phyloP scores from a whole-genome alignment of 2,113 vertebrate genomes.

The Todiramphus saurophagus region DNA sequence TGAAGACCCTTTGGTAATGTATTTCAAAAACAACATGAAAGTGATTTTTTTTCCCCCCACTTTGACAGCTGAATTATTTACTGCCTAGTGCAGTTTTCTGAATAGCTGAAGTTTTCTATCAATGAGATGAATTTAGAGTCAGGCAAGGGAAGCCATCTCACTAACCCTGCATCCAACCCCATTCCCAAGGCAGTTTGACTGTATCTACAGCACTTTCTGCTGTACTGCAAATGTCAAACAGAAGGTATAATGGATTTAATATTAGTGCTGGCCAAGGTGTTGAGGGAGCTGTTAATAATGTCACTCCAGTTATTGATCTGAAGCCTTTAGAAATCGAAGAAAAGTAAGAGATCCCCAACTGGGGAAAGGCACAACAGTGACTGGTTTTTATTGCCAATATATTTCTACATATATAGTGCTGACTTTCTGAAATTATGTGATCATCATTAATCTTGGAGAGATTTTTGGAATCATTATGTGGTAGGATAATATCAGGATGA shows the following conservation, averaged over 20 bases:
- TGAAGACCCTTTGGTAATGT: slow-evolving; percentile 52
- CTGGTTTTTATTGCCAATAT: slow-evolving; percentile 79
- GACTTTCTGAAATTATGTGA: slow-evolving; percentile 76
- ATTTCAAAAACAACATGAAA: slow-evolving; percentile 43
- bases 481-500: slow-evolving; percentile 62
- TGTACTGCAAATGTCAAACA: slow-evolving; percentile 80
- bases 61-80: slow-evolving; percentile 64
- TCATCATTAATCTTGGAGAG: slow-evolving; percentile 72
- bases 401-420: slow-evolving; percentile 76
- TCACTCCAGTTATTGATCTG: slow-evolving; percentile 83
- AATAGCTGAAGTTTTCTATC: slow-evolving; percentile 71
- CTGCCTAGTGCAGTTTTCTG: slow-evolving; percentile 26
- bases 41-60: background rate
- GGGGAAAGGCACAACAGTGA: slow-evolving; percentile 77
- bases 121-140: slow-evolving; percentile 74
- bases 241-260: slow-evolving; percentile 81
- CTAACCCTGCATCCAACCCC: slow-evolving; percentile 70
- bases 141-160: slow-evolving; percentile 70
- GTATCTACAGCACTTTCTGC: slow-evolving; percentile 80
- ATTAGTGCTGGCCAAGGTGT: slow-evolving; percentile 82
- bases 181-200: slow-evolving; percentile 77
- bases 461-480: slow-evolving; percentile 70
- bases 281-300: slow-evolving; percentile 86
- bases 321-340: slow-evolving; percentile 81
- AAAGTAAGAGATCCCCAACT: slow-evolving; percentile 76